Conservation (phyloP, 30 jellyfish, hydroid and myxozoan species). For the Pseudorhiza aurosa region DNA sequence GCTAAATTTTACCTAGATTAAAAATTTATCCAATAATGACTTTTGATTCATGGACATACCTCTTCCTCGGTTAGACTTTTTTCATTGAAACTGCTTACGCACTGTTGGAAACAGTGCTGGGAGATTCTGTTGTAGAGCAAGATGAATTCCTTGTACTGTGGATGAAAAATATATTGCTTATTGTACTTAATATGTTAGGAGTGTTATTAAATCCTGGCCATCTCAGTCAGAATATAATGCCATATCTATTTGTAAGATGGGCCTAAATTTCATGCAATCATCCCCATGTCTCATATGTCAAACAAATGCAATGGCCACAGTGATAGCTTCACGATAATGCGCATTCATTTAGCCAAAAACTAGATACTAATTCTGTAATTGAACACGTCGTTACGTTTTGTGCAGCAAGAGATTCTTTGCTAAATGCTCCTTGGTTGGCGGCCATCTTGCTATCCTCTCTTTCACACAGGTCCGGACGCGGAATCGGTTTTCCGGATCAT, state of each 20-base stretch:
- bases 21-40: not conserved
- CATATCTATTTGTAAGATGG: too few relatives aligned
- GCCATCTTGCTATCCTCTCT: slow-evolving; percentile 46
- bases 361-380: not conserved
- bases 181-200: too few relatives aligned
- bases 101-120: slow-evolving; percentile 78
- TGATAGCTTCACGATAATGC: too few relatives aligned
- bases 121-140: slow-evolving; percentile 87
- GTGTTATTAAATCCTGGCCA: too few relatives aligned
- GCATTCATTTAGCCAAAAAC: not conserved
- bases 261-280: too few relatives aligned
- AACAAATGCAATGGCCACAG: too few relatives aligned
- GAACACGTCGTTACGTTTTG: slow-evolving; percentile 58
- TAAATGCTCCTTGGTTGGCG: slow-evolving; percentile 51
- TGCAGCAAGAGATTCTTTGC: slow-evolving; percentile 70
- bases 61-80: slow-evolving; percentile 69
- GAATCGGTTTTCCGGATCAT: too few relatives aligned
- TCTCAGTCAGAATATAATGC: too few relatives aligned
- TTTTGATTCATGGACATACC: too few relatives aligned
- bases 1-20: not conserved
- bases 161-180: not conserved
- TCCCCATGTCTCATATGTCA: too few relatives aligned
- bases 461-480: not conserved
- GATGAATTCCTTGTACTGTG: slow-evolving; percentile 90
- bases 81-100: slow-evolving; percentile 83